Evolutionary conservation across 1,140 invertebrate genomes (phyloP).

Genomic region (Musca vetustissima): DNA sequence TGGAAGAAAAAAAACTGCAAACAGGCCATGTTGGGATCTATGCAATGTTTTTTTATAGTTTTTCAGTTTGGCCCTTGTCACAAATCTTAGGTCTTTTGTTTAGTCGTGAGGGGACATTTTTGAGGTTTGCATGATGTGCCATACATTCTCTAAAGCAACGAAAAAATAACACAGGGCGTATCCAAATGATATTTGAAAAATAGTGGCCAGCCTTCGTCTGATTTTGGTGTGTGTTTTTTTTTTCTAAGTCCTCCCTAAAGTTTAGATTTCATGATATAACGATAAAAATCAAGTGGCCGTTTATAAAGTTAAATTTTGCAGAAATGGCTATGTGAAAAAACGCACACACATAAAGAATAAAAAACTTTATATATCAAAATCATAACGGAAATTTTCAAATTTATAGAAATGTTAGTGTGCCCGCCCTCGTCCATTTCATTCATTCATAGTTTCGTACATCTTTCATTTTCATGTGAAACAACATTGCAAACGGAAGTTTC

Average conservation of each 20-base stretch:
- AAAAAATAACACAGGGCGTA: no score
- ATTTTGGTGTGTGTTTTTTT: background rate
- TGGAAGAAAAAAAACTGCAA: no score
- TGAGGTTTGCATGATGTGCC: no score
- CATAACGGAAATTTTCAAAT: constrained; percentile 24
- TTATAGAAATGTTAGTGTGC: constrained; percentile 5
- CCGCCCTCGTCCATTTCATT: background rate
- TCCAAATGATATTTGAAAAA: no score
- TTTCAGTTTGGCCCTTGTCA: no score
- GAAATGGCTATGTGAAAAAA: background rate
- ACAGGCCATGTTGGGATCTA: no score
- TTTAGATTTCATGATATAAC: background rate
- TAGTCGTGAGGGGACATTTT: no score
- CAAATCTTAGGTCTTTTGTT: no score
- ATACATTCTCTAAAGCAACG: no score
- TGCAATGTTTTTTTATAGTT: no score
- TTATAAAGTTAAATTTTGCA: background rate
- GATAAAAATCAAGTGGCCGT: constrained; percentile 19
- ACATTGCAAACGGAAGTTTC: background rate
- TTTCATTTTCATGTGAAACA: background rate
- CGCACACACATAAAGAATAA: background rate
- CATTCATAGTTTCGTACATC: background rate
- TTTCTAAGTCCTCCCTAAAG: background rate
- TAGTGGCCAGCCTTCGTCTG: background rate
- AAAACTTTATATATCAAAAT: background rate